Percentiles rank a stretch among this genome's conserved stretches.
Conservation (phyloP, 2,888 invertebrate species). For the Cosmia trapezina region DNA sequence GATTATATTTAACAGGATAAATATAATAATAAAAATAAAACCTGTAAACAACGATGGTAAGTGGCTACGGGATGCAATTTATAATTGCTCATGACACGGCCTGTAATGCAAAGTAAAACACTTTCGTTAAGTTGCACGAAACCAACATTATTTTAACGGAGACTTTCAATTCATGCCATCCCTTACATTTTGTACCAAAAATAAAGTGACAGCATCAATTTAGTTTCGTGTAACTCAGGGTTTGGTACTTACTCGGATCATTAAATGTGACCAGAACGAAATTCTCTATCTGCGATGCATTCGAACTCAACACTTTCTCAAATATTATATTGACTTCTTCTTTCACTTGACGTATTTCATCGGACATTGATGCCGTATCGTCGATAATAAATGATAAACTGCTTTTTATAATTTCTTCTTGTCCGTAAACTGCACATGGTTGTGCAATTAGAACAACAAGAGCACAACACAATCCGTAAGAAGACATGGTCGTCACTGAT, state of each 20-base stretch:
- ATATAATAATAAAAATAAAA: neutral
- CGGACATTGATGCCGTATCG: conserved; percentile 76
- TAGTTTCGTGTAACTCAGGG: too few species aligned
- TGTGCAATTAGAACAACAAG: conserved; percentile 17
- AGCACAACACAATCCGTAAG: conserved; percentile 2
- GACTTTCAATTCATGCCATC: too few species aligned
- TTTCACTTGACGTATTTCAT: conserved; percentile 78
- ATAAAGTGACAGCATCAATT: too few species aligned
- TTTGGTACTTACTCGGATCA: conserved; percentile 78
- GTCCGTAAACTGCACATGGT: conserved; percentile 32
- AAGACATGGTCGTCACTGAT: conserved; percentile 45
- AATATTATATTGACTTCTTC: conserved; percentile 73
- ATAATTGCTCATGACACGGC: neutral
- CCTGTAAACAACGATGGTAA: neutral
- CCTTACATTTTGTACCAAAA: too few species aligned
- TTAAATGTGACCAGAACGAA: conserved; percentile 82
- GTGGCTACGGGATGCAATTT: neutral
- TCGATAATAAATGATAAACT: conserved; percentile 82
- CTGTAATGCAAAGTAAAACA: neutral
- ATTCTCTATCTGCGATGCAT: conserved; percentile 76
- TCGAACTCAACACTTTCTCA: conserved; percentile 74
- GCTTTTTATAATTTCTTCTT: conserved; percentile 67
- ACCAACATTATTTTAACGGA: too few species aligned
- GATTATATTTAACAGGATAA: neutral
- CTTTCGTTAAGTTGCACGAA: too few species aligned